These are phyloP conservation scores for Telmatherina bonti DNA, from an alignment of 2,797 vertebrate species.

Conservation along the genomic window DNA sequence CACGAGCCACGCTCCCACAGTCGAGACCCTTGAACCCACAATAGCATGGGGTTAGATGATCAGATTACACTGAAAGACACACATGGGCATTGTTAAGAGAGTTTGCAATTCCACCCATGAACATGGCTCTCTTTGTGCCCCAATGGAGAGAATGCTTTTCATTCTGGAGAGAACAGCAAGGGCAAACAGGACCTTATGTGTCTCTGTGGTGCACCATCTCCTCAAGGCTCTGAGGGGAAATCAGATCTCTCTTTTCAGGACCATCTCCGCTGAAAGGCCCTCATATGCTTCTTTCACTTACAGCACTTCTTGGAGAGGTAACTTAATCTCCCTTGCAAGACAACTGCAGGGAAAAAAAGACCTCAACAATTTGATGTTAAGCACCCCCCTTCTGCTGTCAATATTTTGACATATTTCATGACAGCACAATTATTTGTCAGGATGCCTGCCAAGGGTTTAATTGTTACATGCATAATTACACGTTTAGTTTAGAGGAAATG, in stretches of 20 bases:
- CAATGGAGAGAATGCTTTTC: conserved; percentile 59
- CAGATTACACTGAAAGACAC: conserved; percentile 73
- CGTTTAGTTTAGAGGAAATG: conserved; percentile 70
- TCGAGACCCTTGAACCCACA: conserved; percentile 67
- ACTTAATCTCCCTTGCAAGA: conserved; percentile 77
- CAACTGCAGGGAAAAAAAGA: conserved; percentile 52
- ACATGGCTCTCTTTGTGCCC: conserved; percentile 70
- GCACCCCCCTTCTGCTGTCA: conserved; percentile 71
- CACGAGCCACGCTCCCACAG: conserved; percentile 63
- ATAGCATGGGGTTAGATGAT: conserved; percentile 69
- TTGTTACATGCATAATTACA: conserved; percentile 85
- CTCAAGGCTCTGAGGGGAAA: conserved; percentile 64
- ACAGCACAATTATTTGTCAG: conserved; percentile 80
- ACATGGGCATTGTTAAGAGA: conserved; percentile 70
- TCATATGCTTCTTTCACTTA: conserved; percentile 63
- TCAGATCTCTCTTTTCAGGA: conserved; percentile 64
- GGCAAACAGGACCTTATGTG: conserved; percentile 71
- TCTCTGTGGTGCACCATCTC: conserved; percentile 66
- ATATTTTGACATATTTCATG: conserved; percentile 85
- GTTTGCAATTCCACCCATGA: conserved; percentile 64
- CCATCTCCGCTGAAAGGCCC: conserved; percentile 65
- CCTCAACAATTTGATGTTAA: conserved; percentile 61
- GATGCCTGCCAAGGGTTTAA: conserved; percentile 80
- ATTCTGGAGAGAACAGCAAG: conserved; percentile 56
- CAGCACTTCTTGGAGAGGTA: conserved; percentile 60